Conservation (phyloP, 1,140 invertebrate genomes). For the Antheraea mylitta region DNA sequence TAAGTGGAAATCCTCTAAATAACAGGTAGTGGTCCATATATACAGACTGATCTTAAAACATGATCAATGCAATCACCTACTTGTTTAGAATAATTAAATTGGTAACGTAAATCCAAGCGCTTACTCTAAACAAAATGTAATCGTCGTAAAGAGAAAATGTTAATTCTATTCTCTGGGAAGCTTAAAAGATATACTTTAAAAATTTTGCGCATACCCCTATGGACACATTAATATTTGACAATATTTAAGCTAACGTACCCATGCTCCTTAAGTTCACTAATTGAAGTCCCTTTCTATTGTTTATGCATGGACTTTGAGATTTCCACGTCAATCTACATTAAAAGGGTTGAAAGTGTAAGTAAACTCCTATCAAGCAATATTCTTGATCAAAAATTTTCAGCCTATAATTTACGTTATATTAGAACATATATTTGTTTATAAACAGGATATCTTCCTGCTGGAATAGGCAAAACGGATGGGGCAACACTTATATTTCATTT, state of each 20-base stretch:
- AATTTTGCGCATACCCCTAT: neutral
- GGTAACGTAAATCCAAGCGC: neutral
- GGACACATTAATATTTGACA: constrained; percentile 15
- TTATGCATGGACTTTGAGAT: constrained; percentile 45
- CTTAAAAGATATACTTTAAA: constrained; percentile 1
- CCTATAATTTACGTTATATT: too few species aligned
- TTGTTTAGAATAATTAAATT: neutral
- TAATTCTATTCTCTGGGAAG: neutral
- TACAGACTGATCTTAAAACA: too few species aligned
- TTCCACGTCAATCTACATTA: constrained; percentile 41
- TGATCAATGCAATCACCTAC: too few species aligned
- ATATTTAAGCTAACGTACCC: constrained; percentile 12
- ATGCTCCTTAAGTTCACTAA: constrained; percentile 32
- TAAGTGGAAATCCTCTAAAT: too few species aligned
- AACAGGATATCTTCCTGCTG: too few species aligned
- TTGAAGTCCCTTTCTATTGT: constrained; percentile 29
- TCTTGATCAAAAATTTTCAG: too few species aligned
- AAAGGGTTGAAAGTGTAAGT: constrained; percentile 5
- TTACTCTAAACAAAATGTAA: neutral
- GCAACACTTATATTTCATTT: too few species aligned
- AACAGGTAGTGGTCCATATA: too few species aligned
- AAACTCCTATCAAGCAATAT: neutral
- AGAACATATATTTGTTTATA: too few species aligned
- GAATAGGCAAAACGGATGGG: too few species aligned
- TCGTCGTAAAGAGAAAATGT: neutral